Evolutionary conservation across 2,113 vertebrate species (phyloP).

Genomic region (Oriolus oriolus): DNA sequence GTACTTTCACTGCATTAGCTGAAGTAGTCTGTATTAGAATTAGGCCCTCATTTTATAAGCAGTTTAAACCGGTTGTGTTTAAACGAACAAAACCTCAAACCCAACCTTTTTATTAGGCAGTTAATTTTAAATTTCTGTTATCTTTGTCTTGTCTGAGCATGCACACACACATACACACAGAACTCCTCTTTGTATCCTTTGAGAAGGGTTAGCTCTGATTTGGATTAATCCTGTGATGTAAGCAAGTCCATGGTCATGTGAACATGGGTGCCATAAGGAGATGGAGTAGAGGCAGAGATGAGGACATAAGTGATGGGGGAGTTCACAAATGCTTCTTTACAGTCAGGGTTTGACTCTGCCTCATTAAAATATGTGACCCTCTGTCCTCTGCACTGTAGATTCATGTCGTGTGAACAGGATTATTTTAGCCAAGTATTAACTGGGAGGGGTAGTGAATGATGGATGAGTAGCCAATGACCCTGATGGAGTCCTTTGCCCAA

Average conservation of each 20-base stretch:
- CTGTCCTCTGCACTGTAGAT: not conserved
- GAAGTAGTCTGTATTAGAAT: not conserved
- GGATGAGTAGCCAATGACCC: not conserved
- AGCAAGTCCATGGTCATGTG: not conserved
- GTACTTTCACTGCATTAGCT: not conserved
- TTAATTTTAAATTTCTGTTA: not conserved
- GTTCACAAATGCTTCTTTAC: not conserved
- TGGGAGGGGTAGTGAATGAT: not conserved
- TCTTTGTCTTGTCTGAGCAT: not conserved
- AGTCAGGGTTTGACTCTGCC: not conserved
- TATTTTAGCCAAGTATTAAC: not conserved
- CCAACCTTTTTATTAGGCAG: not conserved
- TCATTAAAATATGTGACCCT: not conserved
- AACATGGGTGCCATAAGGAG: not conserved
- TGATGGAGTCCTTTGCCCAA: not conserved
- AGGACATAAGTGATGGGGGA: not conserved
- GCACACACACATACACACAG: too few species aligned
- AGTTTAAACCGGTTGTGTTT: not conserved
- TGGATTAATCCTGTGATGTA: not conserved
- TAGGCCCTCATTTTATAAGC: not conserved
- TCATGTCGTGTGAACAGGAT: not conserved
- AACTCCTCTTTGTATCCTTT: not conserved
- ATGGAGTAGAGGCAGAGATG: rapidly evolving
- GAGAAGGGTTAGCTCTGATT: not conserved
- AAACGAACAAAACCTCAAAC: not conserved